phyloP scores from a whole-genome alignment of 2,797 vertebrate species.

The Falco naumanni region DNA sequence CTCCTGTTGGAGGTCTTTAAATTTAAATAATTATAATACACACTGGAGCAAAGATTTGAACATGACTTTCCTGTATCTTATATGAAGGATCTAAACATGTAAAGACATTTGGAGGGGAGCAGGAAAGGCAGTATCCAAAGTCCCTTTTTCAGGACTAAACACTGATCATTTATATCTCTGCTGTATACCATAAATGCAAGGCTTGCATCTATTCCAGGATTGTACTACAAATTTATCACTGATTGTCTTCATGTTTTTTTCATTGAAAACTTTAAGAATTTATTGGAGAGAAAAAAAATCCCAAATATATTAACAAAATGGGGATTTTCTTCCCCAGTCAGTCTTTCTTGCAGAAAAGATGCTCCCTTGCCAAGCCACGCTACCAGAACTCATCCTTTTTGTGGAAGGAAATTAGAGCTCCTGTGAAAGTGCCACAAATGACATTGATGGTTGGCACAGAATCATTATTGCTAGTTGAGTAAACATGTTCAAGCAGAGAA shows the following conservation, averaged over 20 bases:
- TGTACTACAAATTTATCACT: background rate
- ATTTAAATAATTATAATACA: background rate
- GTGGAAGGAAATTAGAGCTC: background rate
- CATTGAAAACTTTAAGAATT: background rate
- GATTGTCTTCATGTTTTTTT: background rate
- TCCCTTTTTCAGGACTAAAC: background rate
- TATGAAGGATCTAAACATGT: background rate
- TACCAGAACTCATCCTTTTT: background rate
- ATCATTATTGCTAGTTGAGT: background rate
- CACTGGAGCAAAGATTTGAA: background rate
- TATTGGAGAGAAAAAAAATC: background rate
- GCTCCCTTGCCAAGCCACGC: background rate
- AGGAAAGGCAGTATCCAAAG: background rate
- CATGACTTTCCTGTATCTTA: background rate
- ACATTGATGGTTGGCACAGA: background rate
- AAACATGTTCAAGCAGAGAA: slow-evolving; percentile 1
- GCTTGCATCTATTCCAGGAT: background rate
- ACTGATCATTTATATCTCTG: background rate
- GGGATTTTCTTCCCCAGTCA: background rate
- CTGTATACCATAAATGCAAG: background rate
- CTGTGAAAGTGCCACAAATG: background rate
- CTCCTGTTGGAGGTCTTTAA: background rate
- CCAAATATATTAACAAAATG: background rate
- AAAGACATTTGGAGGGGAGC: background rate
- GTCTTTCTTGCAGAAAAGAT: background rate